These are phyloP conservation scores for Montipora foliosa DNA, from an alignment of 64 coral and sea anemone genomes.

Conservation along the genomic window DNA sequence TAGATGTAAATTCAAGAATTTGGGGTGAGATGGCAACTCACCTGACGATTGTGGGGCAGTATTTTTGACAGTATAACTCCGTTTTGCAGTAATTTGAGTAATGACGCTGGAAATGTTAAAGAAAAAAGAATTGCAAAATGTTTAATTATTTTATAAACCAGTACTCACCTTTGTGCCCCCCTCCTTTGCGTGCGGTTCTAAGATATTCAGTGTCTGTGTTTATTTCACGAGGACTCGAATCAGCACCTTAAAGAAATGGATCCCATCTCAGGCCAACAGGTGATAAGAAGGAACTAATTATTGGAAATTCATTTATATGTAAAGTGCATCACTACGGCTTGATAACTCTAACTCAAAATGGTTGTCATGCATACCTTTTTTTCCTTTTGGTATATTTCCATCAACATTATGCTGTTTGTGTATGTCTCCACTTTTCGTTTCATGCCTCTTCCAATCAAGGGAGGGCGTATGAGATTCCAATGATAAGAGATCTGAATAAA, in stretches of 20 bases:
- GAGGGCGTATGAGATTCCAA: slow-evolving; percentile 60
- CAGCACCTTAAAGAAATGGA: background rate
- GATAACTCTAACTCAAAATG: too few relatives aligned
- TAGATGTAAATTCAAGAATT: too few relatives aligned
- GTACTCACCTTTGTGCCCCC: slow-evolving; percentile 62
- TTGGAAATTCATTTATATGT: too few relatives aligned
- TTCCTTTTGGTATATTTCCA: slow-evolving; percentile 40
- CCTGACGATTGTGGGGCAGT: too few relatives aligned
- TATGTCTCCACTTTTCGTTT: slow-evolving; percentile 35
- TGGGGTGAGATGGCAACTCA: too few relatives aligned
- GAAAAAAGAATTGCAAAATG: too few relatives aligned
- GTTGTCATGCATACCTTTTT: slow-evolving; percentile 12
- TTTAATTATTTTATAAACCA: too few relatives aligned
- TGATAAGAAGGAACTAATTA: too few relatives aligned
- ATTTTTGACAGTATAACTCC: too few relatives aligned
- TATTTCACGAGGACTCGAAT: slow-evolving; percentile 19
- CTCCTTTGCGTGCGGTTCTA: slow-evolving; percentile 34
- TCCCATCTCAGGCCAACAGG: background rate
- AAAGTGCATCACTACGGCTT: too few relatives aligned
- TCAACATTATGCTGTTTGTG: slow-evolving; percentile 50
- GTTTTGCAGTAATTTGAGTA: too few relatives aligned
- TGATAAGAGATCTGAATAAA: slow-evolving; percentile 42
- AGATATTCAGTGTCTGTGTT: slow-evolving; percentile 55
- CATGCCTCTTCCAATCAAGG: slow-evolving; percentile 15
- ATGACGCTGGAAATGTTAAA: too few relatives aligned